Percentiles rank a stretch among this genome's conserved stretches.
Evolutionary conservation across 2,113 vertebrate genomes (phyloP).

Genomic region (Halichoeres trimaculatus): DNA sequence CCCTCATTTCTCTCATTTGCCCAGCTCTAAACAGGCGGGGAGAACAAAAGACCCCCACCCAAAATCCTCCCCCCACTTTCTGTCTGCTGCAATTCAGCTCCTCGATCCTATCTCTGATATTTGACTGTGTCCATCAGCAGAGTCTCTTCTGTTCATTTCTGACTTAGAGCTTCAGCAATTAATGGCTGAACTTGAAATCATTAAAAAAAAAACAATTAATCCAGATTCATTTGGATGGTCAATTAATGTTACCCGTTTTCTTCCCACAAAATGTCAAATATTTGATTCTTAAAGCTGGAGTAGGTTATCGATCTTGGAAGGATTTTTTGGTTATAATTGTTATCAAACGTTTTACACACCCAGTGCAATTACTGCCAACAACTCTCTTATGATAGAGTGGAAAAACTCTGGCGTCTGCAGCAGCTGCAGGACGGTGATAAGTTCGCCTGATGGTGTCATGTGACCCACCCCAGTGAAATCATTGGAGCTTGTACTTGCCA

Average conservation of each 20-base stretch:
- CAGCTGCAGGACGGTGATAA: no score
- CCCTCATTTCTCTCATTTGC: constrained; percentile 15
- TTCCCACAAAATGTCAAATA: neutral
- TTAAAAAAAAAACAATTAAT: neutral
- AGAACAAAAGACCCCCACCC: constrained; percentile 13
- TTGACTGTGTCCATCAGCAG: neutral
- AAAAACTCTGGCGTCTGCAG: no score
- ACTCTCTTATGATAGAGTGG: no score
- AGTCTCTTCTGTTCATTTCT: neutral
- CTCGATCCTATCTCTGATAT: neutral
- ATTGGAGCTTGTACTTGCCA: no score
- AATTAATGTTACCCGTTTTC: neutral
- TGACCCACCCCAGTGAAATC: no score
- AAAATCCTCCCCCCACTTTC: no score
- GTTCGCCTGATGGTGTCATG: no score
- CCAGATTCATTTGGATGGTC: neutral
- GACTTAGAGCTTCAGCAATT: neutral
- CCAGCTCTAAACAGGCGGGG: constrained; percentile 7
- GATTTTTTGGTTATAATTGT: no score
- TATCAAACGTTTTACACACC: no score
- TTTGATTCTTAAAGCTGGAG: neutral
- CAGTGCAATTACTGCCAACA: no score
- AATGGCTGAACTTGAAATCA: neutral
- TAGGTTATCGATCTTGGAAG: no score
- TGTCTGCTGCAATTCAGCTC: constrained; percentile 10